phyloP scores from a whole-genome alignment of 1,140 invertebrate genomes.

The Phymastichus coffea region DNA sequence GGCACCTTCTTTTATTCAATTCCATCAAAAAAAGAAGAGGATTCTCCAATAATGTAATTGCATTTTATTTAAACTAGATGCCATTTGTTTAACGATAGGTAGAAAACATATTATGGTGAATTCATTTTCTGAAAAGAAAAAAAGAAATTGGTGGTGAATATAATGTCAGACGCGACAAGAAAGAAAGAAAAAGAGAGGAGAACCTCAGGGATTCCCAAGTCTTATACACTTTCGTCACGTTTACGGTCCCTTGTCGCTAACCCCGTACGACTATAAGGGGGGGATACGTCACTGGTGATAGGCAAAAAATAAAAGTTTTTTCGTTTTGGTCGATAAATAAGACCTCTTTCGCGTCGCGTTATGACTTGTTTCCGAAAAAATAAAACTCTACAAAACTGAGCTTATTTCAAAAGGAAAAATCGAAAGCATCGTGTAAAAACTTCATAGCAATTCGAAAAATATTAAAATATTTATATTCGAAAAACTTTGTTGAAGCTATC shows the following conservation, averaged over 20 bases:
- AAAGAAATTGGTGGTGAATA: not conserved
- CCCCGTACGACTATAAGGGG: not conserved
- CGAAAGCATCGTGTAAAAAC: too few species aligned
- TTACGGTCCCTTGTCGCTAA: conserved; percentile 5
- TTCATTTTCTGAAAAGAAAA: conserved; percentile 13
- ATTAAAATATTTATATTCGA: too few species aligned
- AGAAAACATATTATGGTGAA: conserved; percentile 27
- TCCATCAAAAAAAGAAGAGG: too few species aligned
- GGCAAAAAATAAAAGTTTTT: not conserved
- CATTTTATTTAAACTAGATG: conserved; percentile 28
- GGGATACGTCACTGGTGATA: not conserved
- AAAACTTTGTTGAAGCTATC: too few species aligned
- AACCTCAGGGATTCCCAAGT: conserved; percentile 3
- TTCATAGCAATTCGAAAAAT: too few species aligned
- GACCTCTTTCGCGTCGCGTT: too few species aligned
- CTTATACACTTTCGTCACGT: conserved; percentile 10
- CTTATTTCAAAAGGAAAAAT: too few species aligned
- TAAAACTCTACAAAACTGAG: too few species aligned
- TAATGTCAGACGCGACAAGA: not conserved
- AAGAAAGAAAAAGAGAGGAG: not conserved
- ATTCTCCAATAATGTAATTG: too few species aligned
- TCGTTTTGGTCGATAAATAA: too few species aligned
- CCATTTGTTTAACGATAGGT: conserved; percentile 28
- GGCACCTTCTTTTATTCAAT: not conserved
- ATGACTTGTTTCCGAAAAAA: too few species aligned